A percentile compares a stretch with the other conserved stretches of the same genome.
These are phyloP conservation scores for Musca vetustissima DNA, from an alignment of 1,140 invertebrate genomes.

Conservation along the genomic window DNA sequence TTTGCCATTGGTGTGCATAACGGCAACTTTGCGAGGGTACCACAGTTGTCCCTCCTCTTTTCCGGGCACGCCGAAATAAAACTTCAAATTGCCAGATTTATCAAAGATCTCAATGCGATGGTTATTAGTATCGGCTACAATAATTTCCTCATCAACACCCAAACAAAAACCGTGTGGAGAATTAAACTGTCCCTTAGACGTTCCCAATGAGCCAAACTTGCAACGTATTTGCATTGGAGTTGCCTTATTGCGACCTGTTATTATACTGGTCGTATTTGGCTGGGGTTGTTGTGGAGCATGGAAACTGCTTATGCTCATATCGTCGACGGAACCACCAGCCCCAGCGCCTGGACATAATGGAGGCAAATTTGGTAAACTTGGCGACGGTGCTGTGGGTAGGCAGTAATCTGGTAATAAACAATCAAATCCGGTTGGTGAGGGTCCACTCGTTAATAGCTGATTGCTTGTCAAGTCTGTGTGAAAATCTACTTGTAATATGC, in stretches of 20 bases:
- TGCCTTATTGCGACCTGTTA: constrained; percentile 68
- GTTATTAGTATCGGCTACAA: constrained; percentile 95
- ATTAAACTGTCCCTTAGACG: constrained; percentile 90
- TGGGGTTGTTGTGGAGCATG: constrained; percentile 43
- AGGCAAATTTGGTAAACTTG: constrained; percentile 60
- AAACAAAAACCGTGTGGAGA: constrained; percentile 97
- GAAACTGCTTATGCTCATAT: constrained; percentile 46
- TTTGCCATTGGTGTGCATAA: constrained; percentile 82
- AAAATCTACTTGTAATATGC: constrained; percentile 43
- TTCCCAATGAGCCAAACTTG: constrained; percentile 92
- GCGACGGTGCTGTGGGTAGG: constrained; percentile 65
- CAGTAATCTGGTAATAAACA: constrained; percentile 54
- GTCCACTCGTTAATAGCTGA: constrained; percentile 56
- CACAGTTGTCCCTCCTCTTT: constrained; percentile 95
- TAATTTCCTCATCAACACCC: constrained; percentile 90
- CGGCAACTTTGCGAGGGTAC: constrained; percentile 95
- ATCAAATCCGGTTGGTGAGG: constrained; percentile 59
- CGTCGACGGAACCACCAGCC: constrained; percentile 36
- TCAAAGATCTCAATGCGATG: constrained; percentile 93
- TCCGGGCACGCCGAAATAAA: constrained; percentile 86
- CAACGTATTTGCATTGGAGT: constrained; percentile 84
- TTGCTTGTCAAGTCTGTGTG: constrained; percentile 36
- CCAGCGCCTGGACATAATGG: constrained; percentile 38
- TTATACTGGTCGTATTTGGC: constrained; percentile 43
- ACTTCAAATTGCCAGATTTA: constrained; percentile 84